Percentiles rank a stretch among this genome's conserved stretches.
Evolutionary conservation across 2,888 invertebrate genomes (phyloP).

Genomic region (Eupithecia exiguata): DNA sequence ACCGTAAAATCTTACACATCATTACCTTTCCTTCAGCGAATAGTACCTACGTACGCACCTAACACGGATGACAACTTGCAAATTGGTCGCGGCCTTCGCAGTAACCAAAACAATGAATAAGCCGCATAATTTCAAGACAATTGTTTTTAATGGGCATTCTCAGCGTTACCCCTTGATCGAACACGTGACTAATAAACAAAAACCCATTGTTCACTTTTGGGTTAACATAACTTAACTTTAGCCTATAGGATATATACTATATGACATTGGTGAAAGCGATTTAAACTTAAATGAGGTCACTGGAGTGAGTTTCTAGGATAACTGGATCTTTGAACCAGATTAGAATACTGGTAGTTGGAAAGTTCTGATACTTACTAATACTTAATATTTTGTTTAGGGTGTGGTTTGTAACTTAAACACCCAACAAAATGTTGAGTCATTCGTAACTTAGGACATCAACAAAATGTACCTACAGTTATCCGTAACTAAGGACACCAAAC

Average conservation of each 20-base stretch:
- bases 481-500: too few species aligned
- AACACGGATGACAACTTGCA: conserved; percentile 21
- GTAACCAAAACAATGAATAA: conserved; percentile 58
- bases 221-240: conserved; percentile 37
- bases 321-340: conserved; percentile 10
- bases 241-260: too few species aligned
- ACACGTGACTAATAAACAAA: conserved; percentile 55
- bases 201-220: conserved; percentile 53
- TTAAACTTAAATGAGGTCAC: conserved; percentile 29
- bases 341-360: conserved; percentile 4
- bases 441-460: too few species aligned
- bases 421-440: too few species aligned
- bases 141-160: conserved; percentile 50
- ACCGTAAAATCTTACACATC: not conserved
- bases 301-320: conserved; percentile 31
- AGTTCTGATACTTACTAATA: conserved; percentile 1
- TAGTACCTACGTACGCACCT: not conserved
- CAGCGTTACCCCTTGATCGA: conserved; percentile 48
- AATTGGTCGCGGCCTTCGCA: conserved; percentile 50
- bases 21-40: not conserved
- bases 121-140: conserved; percentile 56
- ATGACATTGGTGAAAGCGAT: conserved; percentile 39
- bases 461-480: too few species aligned
- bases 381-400: not conserved
- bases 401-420: not conserved